Evolutionary conservation across 2,113 vertebrate species (phyloP).

Genomic region (Chiloscyllium plagiosum): DNA sequence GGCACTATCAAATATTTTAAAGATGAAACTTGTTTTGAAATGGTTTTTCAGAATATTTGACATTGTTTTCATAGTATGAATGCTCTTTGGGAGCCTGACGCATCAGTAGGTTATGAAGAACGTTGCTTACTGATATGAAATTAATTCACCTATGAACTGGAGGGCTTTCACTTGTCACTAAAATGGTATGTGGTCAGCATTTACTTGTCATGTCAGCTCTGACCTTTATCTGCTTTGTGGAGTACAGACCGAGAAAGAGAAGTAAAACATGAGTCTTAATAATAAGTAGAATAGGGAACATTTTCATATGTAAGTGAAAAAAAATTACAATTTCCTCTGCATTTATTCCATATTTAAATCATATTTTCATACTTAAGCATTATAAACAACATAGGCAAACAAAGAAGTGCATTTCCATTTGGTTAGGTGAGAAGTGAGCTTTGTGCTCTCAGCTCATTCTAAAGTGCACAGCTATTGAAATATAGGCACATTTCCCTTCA

Average conservation of each 20-base stretch:
- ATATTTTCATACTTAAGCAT: not conserved
- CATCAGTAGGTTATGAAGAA: not conserved
- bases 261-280: not conserved
- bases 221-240: not conserved
- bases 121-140: not conserved
- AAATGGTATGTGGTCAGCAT: not conserved
- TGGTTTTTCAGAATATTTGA: not conserved
- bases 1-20: not conserved
- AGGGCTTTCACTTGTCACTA: not conserved
- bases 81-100: too few relatives aligned
- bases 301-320: not conserved
- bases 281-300: not conserved
- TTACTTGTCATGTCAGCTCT: conserved; percentile 22
- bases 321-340: not conserved
- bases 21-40: not conserved
- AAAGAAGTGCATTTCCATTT: not conserved
- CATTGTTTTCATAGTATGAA: not conserved
- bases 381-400: not conserved
- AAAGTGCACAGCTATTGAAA: not conserved
- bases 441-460: not conserved
- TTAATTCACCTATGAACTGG: conserved; percentile 17
- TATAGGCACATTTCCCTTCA: not conserved
- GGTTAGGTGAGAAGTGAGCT: not conserved
- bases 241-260: not conserved
- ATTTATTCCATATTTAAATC: not conserved